Percentiles rank a stretch among this genome's conserved stretches.
Conservation (phyloP, 2,113 vertebrate species). For the Scytalopus superciliaris region DNA sequence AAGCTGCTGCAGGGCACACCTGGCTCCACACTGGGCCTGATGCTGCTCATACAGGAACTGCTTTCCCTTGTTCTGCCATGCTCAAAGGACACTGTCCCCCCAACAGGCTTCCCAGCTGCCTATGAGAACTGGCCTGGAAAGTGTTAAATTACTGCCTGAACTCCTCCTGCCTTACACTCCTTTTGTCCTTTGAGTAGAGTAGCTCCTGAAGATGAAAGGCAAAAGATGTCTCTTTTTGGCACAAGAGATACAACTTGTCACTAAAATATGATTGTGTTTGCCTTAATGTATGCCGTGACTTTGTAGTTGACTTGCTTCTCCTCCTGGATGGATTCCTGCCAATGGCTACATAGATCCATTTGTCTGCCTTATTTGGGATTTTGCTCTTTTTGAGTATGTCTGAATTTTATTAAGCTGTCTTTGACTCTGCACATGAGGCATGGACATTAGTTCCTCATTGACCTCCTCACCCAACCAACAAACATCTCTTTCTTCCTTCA, state of each 20-base stretch:
- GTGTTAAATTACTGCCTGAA: not conserved
- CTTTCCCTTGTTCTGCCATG: accelerated
- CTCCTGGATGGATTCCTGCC: not conserved
- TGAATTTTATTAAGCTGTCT: not conserved
- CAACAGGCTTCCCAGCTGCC: not conserved
- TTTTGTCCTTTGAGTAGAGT: not conserved
- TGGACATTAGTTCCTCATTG: not conserved
- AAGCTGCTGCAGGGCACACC: not conserved
- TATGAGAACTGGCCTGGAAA: not conserved
- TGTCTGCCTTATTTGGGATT: not conserved
- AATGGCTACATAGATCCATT: not conserved
- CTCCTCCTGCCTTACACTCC: not conserved
- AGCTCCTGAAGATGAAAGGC: not conserved
- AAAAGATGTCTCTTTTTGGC: not conserved
- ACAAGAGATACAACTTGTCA: not conserved
- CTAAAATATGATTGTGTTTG: not conserved
- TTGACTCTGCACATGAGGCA: not conserved
- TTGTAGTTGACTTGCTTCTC: not conserved
- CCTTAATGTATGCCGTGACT: not conserved
- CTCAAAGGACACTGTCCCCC: not conserved
- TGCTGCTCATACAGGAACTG: accelerated
- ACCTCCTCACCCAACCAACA: not conserved
- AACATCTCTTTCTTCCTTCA: not conserved
- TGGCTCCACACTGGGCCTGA: not conserved
- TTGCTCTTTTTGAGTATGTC: not conserved